Conservation (phyloP, 2,888 invertebrate genomes). For the Tinea pellionella region DNA sequence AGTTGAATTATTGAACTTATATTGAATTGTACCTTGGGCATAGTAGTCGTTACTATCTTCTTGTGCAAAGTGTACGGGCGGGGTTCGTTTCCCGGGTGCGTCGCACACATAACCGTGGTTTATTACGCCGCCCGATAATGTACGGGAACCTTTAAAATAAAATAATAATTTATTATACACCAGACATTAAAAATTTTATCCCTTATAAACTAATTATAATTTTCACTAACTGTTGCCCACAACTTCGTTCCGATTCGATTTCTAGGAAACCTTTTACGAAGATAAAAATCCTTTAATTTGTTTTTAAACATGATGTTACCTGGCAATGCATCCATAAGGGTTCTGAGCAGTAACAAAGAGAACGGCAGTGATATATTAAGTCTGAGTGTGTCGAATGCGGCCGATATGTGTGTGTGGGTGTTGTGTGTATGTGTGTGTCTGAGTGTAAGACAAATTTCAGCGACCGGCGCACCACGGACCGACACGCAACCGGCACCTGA, state of each 20-base stretch:
- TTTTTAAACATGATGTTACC: conserved; percentile 30
- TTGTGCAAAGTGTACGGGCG: conserved; percentile 18
- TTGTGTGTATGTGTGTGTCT: neutral
- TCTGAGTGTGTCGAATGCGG: neutral
- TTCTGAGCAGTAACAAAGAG: conserved; percentile 69
- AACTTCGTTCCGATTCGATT: too few species aligned
- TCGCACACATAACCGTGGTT: conserved; percentile 80
- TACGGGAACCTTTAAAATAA: neutral
- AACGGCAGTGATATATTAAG: conserved; percentile 81
- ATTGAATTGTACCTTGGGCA: neutral
- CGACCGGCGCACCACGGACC: conserved; percentile 77
- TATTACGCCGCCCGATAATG: conserved; percentile 71
- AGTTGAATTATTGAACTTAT: too few species aligned
- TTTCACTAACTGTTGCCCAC: too few species aligned
- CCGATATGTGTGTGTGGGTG: neutral
- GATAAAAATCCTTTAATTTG: too few species aligned
- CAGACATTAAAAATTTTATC: too few species aligned
- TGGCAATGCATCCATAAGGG: conserved; percentile 73
- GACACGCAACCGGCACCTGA: conserved; percentile 62
- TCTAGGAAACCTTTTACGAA: too few species aligned
- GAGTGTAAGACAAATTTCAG: conserved; percentile 58
- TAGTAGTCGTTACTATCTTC: neutral
- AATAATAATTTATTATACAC: too few species aligned
- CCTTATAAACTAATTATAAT: too few species aligned
- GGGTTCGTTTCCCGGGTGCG: conserved; percentile 23